phyloP scores from a whole-genome alignment of 2,113 vertebrate species.

The Pelecanus crispus region DNA sequence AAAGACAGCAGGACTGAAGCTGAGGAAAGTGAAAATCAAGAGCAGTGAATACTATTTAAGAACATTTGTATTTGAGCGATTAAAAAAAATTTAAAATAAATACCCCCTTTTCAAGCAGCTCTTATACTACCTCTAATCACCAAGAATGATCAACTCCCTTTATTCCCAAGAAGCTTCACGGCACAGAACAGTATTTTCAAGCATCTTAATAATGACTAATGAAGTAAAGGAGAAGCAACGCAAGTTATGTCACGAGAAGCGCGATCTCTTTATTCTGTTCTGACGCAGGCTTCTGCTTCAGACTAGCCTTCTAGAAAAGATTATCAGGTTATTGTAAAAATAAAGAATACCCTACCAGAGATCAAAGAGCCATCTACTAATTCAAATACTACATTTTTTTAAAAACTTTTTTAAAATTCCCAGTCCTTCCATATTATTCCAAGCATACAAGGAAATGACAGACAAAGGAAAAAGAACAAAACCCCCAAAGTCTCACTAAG shows the following conservation, averaged over 20 bases:
- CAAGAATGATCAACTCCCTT: neutral
- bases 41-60: neutral
- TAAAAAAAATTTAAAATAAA: neutral
- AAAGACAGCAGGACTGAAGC: neutral
- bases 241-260: neutral
- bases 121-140: neutral
- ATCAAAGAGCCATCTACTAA: neutral
- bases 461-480: neutral
- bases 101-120: neutral
- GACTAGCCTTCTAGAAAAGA: neutral
- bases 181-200: neutral
- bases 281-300: neutral
- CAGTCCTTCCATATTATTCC: neutral
- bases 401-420: neutral
- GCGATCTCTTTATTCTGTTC: neutral
- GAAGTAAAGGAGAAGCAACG: neutral
- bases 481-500: neutral
- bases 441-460: neutral
- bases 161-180: neutral
- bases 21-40: neutral
- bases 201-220: neutral
- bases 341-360: neutral
- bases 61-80: neutral
- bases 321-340: neutral
- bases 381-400: rapidly evolving